Evolutionary conservation across 2,797 vertebrate species (phyloP).

Genomic region (Neosilurus hyrtlii): DNA sequence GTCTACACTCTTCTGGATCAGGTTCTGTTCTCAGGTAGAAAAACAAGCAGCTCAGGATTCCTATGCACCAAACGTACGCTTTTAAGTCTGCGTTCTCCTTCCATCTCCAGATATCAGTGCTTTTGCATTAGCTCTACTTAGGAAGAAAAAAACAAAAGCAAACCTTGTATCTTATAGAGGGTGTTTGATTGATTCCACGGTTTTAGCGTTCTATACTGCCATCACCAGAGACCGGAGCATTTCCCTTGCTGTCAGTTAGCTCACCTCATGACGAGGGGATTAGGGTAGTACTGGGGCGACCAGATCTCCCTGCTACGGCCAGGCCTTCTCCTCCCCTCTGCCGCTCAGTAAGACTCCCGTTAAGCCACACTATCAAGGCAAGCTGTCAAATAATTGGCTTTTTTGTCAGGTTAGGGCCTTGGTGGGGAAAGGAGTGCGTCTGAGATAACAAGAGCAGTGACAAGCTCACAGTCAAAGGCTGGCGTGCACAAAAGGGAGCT

Average conservation of each 20-base stretch:
- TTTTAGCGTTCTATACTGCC: conserved; percentile 54
- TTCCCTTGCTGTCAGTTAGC: conserved; percentile 54
- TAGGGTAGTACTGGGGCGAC: conserved; percentile 49
- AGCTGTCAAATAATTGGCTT: conserved; percentile 77
- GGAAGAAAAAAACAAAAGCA: conserved; percentile 25
- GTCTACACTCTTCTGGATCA: not conserved
- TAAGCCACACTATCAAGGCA: conserved; percentile 78
- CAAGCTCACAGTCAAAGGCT: conserved; percentile 72
- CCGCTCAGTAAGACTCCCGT: conserved; percentile 75
- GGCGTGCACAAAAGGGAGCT: conserved; percentile 66
- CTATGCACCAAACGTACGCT: not conserved
- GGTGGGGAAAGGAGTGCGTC: conserved; percentile 64
- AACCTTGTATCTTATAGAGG: conserved; percentile 27
- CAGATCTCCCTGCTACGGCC: conserved; percentile 48
- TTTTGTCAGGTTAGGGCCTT: conserved; percentile 58
- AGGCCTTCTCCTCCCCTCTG: conserved; percentile 59
- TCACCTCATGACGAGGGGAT: conserved; percentile 52
- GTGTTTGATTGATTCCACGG: conserved; percentile 46
- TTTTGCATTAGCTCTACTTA: conserved; percentile 38
- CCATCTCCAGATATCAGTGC: conserved; percentile 11
- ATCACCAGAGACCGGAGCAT: conserved; percentile 68
- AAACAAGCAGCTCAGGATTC: not conserved
- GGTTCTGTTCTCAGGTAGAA: not conserved
- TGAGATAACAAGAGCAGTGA: conserved; percentile 78
- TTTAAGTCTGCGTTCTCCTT: conserved; percentile 13